phyloP scores from a whole-genome alignment of 2,113 vertebrate genomes.

The Trogon melanurus region DNA sequence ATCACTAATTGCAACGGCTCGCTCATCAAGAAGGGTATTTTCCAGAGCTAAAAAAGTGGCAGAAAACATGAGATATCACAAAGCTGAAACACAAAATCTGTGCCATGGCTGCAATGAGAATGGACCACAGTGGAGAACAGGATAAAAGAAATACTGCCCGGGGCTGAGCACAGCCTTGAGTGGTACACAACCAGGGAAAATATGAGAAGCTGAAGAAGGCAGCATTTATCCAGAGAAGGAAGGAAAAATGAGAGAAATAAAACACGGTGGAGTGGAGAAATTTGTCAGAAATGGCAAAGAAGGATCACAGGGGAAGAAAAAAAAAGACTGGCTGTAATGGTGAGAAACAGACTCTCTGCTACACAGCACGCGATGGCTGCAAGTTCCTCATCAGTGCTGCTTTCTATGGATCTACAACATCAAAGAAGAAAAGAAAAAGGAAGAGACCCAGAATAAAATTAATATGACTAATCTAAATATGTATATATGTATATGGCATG shows the following conservation, averaged over 20 bases:
- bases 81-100: not conserved
- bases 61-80: fast-evolving
- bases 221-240: not conserved
- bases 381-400: not conserved
- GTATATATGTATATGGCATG: not conserved
- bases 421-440: not conserved
- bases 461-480: not conserved
- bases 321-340: not conserved
- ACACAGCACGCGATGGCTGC: not conserved
- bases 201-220: not conserved
- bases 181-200: not conserved
- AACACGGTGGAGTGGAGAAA: not conserved
- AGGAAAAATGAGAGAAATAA: constrained; percentile 43
- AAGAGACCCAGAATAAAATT: not conserved
- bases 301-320: not conserved
- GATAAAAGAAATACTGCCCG: not conserved
- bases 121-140: not conserved
- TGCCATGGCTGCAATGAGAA: not conserved
- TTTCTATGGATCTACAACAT: not conserved
- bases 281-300: constrained; percentile 42
- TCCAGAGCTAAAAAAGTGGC: not conserved
- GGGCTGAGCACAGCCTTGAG: not conserved
- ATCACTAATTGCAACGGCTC: not conserved
- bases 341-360: not conserved
- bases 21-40: not conserved